Conservation (phyloP, 1,140 invertebrate species). For the Coptotermes formosanus region DNA sequence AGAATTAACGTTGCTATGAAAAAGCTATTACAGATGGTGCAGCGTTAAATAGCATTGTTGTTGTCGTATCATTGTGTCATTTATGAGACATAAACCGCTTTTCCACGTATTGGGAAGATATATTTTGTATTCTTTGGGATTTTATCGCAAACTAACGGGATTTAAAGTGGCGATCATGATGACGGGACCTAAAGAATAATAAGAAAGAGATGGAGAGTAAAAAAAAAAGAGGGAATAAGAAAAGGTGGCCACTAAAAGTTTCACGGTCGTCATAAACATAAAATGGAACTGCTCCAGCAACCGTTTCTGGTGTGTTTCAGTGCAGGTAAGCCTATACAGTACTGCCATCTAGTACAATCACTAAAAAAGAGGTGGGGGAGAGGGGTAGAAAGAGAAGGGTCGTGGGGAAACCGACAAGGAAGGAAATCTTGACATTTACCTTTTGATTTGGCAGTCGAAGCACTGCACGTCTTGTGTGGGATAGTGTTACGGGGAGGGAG, state of each 20-base stretch:
- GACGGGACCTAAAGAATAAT: background rate
- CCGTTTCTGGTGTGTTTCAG: conserved; percentile 11
- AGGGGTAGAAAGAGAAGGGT: background rate
- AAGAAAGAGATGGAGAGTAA: background rate
- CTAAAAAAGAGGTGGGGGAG: background rate
- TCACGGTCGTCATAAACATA: background rate
- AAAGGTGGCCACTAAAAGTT: conserved; percentile 16
- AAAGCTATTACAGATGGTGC: too few relatives aligned
- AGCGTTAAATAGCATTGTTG: too few relatives aligned
- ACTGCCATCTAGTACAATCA: background rate
- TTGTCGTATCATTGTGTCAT: too few relatives aligned
- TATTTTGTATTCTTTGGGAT: background rate
- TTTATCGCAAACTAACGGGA: conserved; percentile 2
- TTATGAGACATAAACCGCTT: background rate
- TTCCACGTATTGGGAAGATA: background rate
- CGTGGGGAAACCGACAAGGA: background rate
- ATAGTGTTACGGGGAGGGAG: background rate
- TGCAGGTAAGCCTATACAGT: background rate
- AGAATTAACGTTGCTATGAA: too few relatives aligned
- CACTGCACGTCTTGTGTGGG: background rate
- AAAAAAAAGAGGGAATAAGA: background rate
- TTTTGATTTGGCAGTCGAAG: background rate
- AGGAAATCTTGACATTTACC: background rate
- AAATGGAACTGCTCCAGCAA: background rate
- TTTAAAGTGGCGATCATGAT: background rate